Conservation (phyloP, 2,797 vertebrate species). For the Acrossocheilus wenchowensis region DNA sequence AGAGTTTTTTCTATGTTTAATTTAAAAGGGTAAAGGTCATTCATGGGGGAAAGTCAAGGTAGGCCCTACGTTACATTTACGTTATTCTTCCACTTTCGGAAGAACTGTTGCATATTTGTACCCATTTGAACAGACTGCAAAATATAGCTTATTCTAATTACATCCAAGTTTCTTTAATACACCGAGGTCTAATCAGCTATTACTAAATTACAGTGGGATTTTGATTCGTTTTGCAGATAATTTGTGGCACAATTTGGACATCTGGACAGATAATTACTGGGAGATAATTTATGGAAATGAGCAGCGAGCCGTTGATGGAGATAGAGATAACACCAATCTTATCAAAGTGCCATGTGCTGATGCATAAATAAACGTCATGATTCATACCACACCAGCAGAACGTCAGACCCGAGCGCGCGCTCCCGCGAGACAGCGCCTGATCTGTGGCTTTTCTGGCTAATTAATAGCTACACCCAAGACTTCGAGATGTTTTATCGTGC, state of each 20-base stretch:
- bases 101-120: constrained; percentile 51
- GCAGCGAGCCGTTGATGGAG: constrained; percentile 75
- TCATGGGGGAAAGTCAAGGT: too few species aligned
- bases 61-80: too few species aligned
- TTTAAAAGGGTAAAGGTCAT: background rate
- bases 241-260: constrained; percentile 90
- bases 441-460: constrained; percentile 29
- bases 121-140: constrained; percentile 82
- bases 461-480: constrained; percentile 8
- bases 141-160: constrained; percentile 80
- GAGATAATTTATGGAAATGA: constrained; percentile 95
- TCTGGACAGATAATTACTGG: constrained; percentile 92
- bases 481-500: background rate
- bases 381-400: constrained; percentile 55
- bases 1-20: background rate
- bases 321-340: constrained; percentile 68
- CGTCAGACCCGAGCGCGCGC: constrained; percentile 44
- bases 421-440: constrained; percentile 22
- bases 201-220: constrained; percentile 91
- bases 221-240: constrained; percentile 88
- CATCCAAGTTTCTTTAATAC: constrained; percentile 85
- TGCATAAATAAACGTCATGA: constrained; percentile 75
- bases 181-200: constrained; percentile 90
- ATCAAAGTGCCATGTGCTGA: constrained; percentile 73
- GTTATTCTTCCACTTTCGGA: background rate